Base-by-base conservation (phyloP, 2,888 invertebrate species). In the Drosophila planitibia region DNA sequence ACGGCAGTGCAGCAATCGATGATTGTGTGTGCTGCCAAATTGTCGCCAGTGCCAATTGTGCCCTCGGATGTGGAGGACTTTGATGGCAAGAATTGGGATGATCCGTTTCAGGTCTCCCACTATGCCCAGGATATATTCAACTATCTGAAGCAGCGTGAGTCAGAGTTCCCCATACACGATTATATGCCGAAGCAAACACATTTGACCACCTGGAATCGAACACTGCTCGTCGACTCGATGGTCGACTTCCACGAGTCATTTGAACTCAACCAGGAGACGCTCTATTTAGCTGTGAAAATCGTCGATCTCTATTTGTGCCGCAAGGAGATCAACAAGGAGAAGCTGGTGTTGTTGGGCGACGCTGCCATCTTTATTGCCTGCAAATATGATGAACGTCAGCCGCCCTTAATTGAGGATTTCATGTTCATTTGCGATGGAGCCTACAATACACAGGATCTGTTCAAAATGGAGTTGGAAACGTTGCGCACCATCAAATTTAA, bases 241-340 rank as follows among this genome's bases (percentile, higher is more conserved):
- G 99, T 99, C 52, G 99, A 99, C 92, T 97, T 99, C 16, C 99
- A 99, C 94, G 98, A 98, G 93, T 97, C 97, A 78, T 99, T 99
- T 93, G 99, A 99, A 93, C 95, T 99, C 41, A 99, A 99, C 94
- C 99, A 99, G 91, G 99, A 99, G 94, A 99, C 99, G 0, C 94
- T 99, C 12, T 99, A 99, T 94, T 94, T 99, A 92, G 98, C 98
- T 32, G 98, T 99, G 19, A 99, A 99, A 94, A 94, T 99, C 81
- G 97, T 99, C 6, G 99, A 99, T 93, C 94, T 97, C 77, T 99
- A 96, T 94, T 95, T 99, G 63, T 95, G 96, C 74, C 95, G 95
- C 79, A 94, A 96, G 60, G 94, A 95, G 4, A 95, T 96, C 30
- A 95, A 96, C 10, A 97, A 97, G 91, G 97, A 98, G 84, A 96